Conservation (phyloP, 2,113 vertebrate species). For the Protobothrops flavoviridis region DNA sequence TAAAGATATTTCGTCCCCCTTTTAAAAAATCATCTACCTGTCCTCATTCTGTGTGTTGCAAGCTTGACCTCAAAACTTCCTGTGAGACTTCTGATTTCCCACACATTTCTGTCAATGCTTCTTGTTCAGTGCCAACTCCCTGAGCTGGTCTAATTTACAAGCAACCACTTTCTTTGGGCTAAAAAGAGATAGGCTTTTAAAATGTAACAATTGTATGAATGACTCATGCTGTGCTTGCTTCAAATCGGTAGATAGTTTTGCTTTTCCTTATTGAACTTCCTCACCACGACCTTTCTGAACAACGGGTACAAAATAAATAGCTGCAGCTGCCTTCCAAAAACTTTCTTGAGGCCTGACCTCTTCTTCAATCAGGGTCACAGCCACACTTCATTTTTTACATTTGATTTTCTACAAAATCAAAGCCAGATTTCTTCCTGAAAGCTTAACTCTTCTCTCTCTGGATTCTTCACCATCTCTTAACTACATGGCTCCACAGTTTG, state of each 20-base stretch:
- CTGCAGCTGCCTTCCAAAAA: slow-evolving; percentile 39
- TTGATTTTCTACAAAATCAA: slow-evolving; percentile 18
- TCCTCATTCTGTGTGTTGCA: background rate
- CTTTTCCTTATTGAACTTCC: background rate
- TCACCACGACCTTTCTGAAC: background rate
- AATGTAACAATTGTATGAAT: background rate
- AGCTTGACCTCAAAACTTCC: background rate
- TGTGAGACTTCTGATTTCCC: background rate
- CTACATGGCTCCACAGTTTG: slow-evolving; percentile 27
- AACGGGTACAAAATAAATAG: slow-evolving; percentile 4
- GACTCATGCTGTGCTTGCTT: slow-evolving; percentile 28
- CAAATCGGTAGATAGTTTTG: slow-evolving; percentile 25
- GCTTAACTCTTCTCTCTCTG: background rate
- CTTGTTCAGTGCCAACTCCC: slow-evolving; percentile 15
- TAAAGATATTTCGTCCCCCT: background rate
- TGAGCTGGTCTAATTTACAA: slow-evolving; percentile 47
- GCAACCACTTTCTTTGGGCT: slow-evolving; percentile 39
- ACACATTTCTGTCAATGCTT: slow-evolving; percentile 24
- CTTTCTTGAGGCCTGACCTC: slow-evolving; percentile 2
- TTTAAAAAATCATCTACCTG: background rate
- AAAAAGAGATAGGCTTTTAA: background rate
- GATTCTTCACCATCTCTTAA: slow-evolving; percentile 9
- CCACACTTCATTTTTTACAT: slow-evolving; percentile 16
- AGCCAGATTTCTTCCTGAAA: fast-evolving
- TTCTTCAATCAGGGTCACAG: slow-evolving; percentile 33